Conservation (phyloP, 2,797 vertebrate genomes). For the Helicolenus hilgendorfi region DNA sequence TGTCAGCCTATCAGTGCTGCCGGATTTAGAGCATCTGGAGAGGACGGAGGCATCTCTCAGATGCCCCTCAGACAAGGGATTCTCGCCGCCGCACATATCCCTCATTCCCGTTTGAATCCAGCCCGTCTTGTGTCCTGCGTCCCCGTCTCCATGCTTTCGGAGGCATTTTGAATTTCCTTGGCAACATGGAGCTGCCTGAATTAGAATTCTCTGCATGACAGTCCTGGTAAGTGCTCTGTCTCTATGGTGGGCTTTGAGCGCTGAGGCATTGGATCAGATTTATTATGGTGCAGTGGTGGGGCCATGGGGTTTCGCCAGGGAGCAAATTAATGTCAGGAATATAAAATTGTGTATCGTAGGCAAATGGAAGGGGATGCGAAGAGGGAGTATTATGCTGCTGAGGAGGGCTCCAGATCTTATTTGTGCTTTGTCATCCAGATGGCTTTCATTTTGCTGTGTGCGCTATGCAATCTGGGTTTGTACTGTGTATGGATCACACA, state of each 20-base stretch:
- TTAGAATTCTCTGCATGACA: constrained; percentile 92
- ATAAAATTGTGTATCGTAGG: constrained; percentile 53
- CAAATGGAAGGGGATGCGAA: constrained; percentile 45
- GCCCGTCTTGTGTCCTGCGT: constrained; percentile 54
- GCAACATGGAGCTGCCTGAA: constrained; percentile 91
- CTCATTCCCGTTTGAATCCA: constrained; percentile 55
- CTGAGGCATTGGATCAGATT: constrained; percentile 81
- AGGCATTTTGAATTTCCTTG: constrained; percentile 89
- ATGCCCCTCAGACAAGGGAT: constrained; percentile 80
- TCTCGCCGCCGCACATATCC: constrained; percentile 52
- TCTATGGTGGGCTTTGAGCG: constrained; percentile 83
- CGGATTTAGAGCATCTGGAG: constrained; percentile 85
- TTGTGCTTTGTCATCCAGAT: constrained; percentile 87
- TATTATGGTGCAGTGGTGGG: constrained; percentile 86
- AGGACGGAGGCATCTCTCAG: constrained; percentile 78
- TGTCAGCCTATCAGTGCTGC: constrained; percentile 83
- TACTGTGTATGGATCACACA: constrained; percentile 6
- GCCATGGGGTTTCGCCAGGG: constrained; percentile 67
- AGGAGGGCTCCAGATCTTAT: constrained; percentile 69
- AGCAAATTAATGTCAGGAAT: constrained; percentile 75
- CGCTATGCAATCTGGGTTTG: constrained; percentile 49
- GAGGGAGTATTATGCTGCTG: constrained; percentile 38
- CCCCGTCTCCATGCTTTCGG: constrained; percentile 84
- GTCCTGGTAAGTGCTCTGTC: constrained; percentile 90
- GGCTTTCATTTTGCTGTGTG: constrained; percentile 68